Evolutionary conservation across 2,113 vertebrate species (phyloP).

Genomic region (Platanista minor): DNA sequence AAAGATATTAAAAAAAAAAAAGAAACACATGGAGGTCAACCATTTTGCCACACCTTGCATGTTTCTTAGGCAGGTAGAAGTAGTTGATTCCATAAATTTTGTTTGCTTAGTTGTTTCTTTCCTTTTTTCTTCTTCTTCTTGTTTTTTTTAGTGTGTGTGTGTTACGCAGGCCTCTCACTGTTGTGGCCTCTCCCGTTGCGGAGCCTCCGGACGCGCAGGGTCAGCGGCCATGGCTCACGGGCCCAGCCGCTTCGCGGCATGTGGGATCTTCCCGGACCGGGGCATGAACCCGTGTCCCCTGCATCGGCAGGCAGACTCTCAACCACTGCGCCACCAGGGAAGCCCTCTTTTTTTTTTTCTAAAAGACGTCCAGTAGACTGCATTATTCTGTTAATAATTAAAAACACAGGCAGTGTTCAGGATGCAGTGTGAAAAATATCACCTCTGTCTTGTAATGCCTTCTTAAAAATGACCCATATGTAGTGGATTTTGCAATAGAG

Average conservation of each 20-base stretch:
- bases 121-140: neutral
- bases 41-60: neutral
- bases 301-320: too few relatives aligned
- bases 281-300: too few relatives aligned
- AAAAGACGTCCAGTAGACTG: neutral
- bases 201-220: too few relatives aligned
- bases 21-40: neutral
- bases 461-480: neutral
- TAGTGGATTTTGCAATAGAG: neutral
- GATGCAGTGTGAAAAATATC: neutral
- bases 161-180: too few relatives aligned
- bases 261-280: too few relatives aligned
- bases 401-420: neutral
- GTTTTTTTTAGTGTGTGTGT: too few relatives aligned
- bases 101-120: neutral
- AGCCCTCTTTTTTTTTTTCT: neutral
- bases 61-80: constrained; percentile 1
- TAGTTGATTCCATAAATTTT: neutral
- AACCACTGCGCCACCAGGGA: too few relatives aligned
- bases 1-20: too few relatives aligned
- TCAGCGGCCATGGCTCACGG: too few relatives aligned
- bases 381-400: constrained; percentile 11
- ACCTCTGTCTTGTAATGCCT: neutral
- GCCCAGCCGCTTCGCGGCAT: too few relatives aligned
- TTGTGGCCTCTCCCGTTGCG: too few relatives aligned